Conservation (phyloP, 2,113 vertebrate genomes). For the Corythornis vintsioides region DNA sequence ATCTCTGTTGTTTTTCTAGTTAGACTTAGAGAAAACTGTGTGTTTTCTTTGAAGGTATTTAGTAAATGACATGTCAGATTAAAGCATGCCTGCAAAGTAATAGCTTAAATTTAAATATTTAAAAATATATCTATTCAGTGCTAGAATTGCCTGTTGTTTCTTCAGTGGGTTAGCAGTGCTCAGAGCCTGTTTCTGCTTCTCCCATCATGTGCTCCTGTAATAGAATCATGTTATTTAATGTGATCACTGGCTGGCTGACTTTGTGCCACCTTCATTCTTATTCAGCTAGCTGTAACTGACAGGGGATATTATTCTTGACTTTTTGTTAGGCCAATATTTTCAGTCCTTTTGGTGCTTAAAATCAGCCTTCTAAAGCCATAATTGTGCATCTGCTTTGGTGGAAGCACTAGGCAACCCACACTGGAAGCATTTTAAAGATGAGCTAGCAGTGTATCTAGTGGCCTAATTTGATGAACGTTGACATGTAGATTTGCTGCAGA, state of each 20-base stretch:
- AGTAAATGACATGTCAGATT: neutral
- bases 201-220: neutral
- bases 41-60: neutral
- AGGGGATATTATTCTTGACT: conserved; percentile 24
- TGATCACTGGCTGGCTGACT: neutral
- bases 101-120: neutral
- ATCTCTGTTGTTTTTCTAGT: neutral
- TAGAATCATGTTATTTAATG: conserved; percentile 38
- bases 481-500: neutral
- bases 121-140: neutral
- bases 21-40: neutral
- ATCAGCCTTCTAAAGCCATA: neutral
- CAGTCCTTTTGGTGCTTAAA: conserved; percentile 11
- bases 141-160: neutral
- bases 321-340: conserved; percentile 37
- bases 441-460: neutral
- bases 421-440: neutral
- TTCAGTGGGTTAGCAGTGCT: neutral
- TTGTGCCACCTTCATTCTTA: conserved; percentile 29
- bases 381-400: neutral
- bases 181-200: neutral
- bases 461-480: conserved; percentile 11
- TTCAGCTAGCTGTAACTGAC: neutral
- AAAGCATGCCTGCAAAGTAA: neutral
- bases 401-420: neutral